phyloP scores from a whole-genome alignment of 2,888 invertebrate genomes.

The Volucella bombylans region DNA sequence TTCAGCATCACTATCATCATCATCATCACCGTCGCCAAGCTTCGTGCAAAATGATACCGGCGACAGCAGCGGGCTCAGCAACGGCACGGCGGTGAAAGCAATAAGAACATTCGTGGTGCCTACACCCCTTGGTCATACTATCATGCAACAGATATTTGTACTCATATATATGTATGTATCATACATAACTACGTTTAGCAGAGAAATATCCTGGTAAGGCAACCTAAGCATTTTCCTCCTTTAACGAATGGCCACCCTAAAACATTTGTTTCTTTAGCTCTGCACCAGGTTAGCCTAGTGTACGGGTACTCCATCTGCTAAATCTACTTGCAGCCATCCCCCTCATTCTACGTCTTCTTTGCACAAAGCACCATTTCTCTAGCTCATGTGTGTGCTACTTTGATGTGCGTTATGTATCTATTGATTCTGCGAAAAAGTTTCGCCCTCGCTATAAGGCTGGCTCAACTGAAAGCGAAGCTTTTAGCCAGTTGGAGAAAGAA shows the following conservation, averaged over 20 bases:
- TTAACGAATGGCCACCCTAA: constrained; percentile 71
- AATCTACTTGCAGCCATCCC: constrained; percentile 52
- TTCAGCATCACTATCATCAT: constrained; percentile 72
- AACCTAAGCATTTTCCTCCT: constrained; percentile 65
- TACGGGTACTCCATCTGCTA: background rate
- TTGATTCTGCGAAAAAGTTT: constrained; percentile 73
- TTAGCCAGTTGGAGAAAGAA: constrained; percentile 61
- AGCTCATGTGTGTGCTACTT: constrained; percentile 58
- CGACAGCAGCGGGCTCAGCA: constrained; percentile 8
- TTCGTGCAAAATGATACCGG: constrained; percentile 37
- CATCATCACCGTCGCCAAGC: constrained; percentile 56
- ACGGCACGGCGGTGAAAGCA: constrained; percentile 52
- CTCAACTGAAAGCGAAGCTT: constrained; percentile 62
- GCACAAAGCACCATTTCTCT: constrained; percentile 24
- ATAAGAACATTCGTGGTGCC: constrained; percentile 65
- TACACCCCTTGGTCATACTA: constrained; percentile 60
- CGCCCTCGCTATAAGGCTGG: constrained; percentile 67
- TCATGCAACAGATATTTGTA: constrained; percentile 61
- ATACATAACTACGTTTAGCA: constrained; percentile 60
- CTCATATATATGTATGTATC: too few species aligned
- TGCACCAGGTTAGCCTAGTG: constrained; percentile 28
- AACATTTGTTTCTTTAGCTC: constrained; percentile 72
- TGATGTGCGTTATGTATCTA: constrained; percentile 72
- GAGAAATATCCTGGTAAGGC: constrained; percentile 60
- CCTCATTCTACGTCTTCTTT: constrained; percentile 6